Conservation (phyloP, 2,797 vertebrate genomes). For the Heterohyrax brucei region DNA sequence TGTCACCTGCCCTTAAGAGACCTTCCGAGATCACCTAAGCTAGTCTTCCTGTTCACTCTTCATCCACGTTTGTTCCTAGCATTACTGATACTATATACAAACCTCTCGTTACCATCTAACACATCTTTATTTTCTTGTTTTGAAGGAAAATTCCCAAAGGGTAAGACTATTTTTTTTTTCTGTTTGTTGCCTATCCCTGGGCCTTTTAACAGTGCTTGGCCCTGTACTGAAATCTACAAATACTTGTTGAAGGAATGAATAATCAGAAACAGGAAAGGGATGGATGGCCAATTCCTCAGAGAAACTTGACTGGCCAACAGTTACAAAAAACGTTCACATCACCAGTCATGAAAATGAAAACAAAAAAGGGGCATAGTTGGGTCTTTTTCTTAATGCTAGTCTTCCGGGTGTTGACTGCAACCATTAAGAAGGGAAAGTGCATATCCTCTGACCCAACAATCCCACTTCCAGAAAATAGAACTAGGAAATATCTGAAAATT, state of each 20-base stretch:
- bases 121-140: not conserved
- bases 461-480: constrained; percentile 28
- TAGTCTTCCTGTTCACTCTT: not conserved
- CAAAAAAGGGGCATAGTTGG: not conserved
- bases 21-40: not conserved
- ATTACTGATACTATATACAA: not conserved
- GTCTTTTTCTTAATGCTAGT: not conserved
- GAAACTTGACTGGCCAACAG: not conserved
- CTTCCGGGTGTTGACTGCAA: not conserved
- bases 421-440: not conserved
- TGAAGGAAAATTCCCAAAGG: not conserved
- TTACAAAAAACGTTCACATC: not conserved
- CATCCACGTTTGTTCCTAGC: not conserved
- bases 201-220: not conserved
- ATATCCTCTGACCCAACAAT: not conserved
- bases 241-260: not conserved
- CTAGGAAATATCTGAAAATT: not conserved
- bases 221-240: constrained; percentile 14
- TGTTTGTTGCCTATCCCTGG: not conserved
- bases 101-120: not conserved
- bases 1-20: not conserved
- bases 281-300: constrained; percentile 21
- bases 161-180: not conserved
- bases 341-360: not conserved
- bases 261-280: not conserved